These are phyloP conservation scores for Champsocephalus gunnari DNA, from an alignment of 2,797 vertebrate species.

Conservation along the genomic window DNA sequence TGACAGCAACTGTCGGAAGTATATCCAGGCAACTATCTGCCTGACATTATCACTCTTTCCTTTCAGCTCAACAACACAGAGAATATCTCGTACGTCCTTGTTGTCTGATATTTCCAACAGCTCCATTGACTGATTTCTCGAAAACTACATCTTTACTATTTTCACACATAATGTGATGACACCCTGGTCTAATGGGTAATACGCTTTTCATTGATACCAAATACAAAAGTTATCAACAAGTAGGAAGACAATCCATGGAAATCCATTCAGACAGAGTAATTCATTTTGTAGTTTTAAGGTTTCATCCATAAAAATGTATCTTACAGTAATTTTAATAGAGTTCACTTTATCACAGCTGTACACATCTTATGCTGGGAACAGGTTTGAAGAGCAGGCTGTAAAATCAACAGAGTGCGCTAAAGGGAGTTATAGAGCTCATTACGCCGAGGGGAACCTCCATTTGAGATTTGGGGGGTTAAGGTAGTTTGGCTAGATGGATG, in stretches of 20 bases:
- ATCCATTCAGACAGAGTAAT: too few species aligned
- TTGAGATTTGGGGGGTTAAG: too few species aligned
- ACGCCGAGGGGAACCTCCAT: too few species aligned
- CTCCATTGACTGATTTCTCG: neutral
- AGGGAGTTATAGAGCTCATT: neutral
- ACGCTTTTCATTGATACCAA: neutral
- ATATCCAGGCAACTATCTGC: slow-evolving; percentile 7
- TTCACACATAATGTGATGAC: neutral
- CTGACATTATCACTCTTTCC: neutral
- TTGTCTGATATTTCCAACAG: slow-evolving; percentile 12
- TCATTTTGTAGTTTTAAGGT: too few species aligned
- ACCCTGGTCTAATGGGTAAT: neutral
- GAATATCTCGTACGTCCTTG: slow-evolving; percentile 2
- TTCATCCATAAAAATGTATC: too few species aligned
- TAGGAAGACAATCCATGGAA: neutral
- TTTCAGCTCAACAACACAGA: slow-evolving; percentile 8
- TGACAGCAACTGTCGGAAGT: neutral
- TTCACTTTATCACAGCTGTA: too few species aligned
- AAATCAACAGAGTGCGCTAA: neutral
- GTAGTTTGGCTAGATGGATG: too few species aligned
- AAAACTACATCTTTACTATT: slow-evolving; percentile 7
- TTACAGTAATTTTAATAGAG: too few species aligned
- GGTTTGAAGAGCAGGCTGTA: neutral
- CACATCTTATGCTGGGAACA: too few species aligned
- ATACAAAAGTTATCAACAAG: neutral